A percentile compares a stretch with the other conserved stretches of the same genome.
These are phyloP conservation scores for Serilophus lunatus DNA, from an alignment of 2,113 vertebrate genomes.

Conservation along the genomic window DNA sequence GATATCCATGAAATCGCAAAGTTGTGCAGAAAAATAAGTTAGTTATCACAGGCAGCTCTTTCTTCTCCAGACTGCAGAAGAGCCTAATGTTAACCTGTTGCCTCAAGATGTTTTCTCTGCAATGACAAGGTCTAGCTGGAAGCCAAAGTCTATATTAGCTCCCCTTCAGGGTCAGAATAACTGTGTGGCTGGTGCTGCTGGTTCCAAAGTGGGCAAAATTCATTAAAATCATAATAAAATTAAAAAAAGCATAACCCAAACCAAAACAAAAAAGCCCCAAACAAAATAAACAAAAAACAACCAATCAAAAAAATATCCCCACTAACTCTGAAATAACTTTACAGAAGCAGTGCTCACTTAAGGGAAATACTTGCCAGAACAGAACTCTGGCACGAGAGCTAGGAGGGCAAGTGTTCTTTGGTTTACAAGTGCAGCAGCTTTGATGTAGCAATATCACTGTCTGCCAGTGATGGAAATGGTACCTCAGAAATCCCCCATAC, in stretches of 20 bases:
- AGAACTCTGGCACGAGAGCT: background rate
- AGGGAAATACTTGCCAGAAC: background rate
- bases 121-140: background rate
- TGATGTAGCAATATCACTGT: no score
- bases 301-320: background rate
- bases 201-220: background rate
- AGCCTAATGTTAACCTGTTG: background rate
- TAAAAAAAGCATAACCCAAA: background rate
- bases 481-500: background rate
- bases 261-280: background rate
- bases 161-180: background rate
- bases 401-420: background rate
- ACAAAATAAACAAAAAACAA: background rate
- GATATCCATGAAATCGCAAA: background rate
- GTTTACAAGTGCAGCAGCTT: background rate
- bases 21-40: background rate
- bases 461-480: background rate
- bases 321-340: background rate
- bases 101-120: background rate
- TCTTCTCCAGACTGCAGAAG: background rate
- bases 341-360: background rate
- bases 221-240: background rate
- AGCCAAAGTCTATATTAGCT: background rate
- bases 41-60: background rate
- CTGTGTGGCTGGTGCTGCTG: background rate